A percentile compares a stretch with the other conserved stretches of the same genome.
Conservation (phyloP, 2,888 invertebrate genomes). For the Machimus rusticus region DNA sequence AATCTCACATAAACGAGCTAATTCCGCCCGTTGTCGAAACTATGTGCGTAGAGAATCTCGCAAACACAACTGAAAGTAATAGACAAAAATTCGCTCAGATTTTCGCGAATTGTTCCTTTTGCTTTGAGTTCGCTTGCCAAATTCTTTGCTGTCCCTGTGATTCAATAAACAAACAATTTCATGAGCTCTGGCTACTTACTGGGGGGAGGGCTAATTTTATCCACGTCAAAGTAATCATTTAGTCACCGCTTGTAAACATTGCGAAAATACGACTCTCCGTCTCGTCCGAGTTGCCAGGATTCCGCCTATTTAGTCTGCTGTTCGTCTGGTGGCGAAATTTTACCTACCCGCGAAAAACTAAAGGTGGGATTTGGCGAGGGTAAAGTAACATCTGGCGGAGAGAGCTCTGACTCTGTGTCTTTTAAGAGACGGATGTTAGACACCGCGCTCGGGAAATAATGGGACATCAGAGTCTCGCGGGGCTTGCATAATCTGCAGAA, state of each 20-base stretch:
- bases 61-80: background rate
- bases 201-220: background rate
- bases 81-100: background rate
- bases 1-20: background rate
- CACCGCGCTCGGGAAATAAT: background rate
- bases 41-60: background rate
- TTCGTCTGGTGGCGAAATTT: background rate
- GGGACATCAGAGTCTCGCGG: background rate
- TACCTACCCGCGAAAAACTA: background rate
- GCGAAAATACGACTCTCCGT: conserved; percentile 5
- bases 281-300: background rate
- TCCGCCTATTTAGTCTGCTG: conserved; percentile 23
- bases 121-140: background rate
- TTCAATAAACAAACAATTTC: conserved; percentile 12
- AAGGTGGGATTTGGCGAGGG: background rate
- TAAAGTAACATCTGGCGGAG: background rate
- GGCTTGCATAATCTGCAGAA: conserved; percentile 5
- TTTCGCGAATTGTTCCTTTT: background rate
- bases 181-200: background rate
- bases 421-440: background rate
- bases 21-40: background rate
- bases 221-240: conserved; percentile 5
- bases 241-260: conserved; percentile 22
- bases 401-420: background rate
- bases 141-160: background rate